A percentile compares a stretch with the other conserved stretches of the same genome.
Conservation (phyloP, 2,113 vertebrate genomes). For the Microcebus murinus region DNA sequence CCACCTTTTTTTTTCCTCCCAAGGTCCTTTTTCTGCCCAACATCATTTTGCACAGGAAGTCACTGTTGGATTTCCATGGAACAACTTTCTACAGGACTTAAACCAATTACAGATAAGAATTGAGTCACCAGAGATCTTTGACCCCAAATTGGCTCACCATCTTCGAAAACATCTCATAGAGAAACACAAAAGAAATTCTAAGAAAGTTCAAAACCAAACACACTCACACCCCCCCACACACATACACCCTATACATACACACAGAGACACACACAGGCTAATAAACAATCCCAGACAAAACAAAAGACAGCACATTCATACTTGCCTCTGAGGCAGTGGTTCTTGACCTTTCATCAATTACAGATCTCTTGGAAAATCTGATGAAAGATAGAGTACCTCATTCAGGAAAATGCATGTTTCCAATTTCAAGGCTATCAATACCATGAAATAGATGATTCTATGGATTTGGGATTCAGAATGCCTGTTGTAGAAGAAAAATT, state of each 20-base stretch:
- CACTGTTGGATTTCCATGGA: background rate
- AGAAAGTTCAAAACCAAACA: conserved; percentile 29
- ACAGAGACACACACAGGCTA: background rate
- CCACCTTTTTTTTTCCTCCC: fast-evolving
- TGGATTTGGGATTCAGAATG: background rate
- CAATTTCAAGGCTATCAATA: background rate
- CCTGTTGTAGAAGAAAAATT: background rate
- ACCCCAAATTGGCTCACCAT: background rate
- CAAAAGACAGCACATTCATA: background rate
- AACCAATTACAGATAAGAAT: conserved; percentile 9
- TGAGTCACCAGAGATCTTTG: conserved; percentile 12
- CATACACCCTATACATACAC: background rate
- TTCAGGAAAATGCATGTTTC: background rate
- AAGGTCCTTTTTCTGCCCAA: background rate
- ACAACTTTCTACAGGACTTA: background rate
- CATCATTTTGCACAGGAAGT: background rate
- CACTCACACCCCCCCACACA: background rate
- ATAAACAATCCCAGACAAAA: background rate
- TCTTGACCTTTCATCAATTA: conserved; percentile 21
- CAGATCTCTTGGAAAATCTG: background rate
- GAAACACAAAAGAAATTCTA: background rate
- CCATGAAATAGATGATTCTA: background rate
- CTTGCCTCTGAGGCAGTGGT: background rate
- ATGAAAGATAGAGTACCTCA: background rate
- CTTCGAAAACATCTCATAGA: background rate